A percentile compares a stretch with the other conserved stretches of the same genome.
These are phyloP conservation scores for Drosophila takahashii DNA, from an alignment of 1,140 invertebrate species.

Conservation along the genomic window DNA sequence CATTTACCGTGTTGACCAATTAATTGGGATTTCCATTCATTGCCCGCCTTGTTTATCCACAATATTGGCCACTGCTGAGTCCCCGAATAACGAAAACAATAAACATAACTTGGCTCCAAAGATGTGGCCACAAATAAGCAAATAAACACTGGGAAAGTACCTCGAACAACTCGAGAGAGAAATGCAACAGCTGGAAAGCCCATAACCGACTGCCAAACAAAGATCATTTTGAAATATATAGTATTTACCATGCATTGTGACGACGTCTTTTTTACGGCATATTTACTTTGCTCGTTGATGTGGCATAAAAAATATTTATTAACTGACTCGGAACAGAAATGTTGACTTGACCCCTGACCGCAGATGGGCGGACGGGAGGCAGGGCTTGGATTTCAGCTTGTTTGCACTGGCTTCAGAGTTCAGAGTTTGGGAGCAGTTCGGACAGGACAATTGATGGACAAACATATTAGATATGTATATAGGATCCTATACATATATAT, in stretches of 20 bases:
- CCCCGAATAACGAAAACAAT: slow-evolving; percentile 30
- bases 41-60: slow-evolving; percentile 10
- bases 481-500: slow-evolving; percentile 2
- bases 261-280: slow-evolving; percentile 37
- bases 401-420: slow-evolving; percentile 24
- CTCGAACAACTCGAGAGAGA: slow-evolving; percentile 59
- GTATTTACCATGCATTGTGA: slow-evolving; percentile 35
- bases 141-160: slow-evolving; percentile 37
- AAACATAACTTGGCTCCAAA: slow-evolving; percentile 22
- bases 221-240: slow-evolving; percentile 47
- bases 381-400: slow-evolving; percentile 50
- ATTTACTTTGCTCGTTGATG: slow-evolving; percentile 39
- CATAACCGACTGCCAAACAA: slow-evolving; percentile 58
- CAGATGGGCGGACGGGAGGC: slow-evolving; percentile 2
- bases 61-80: slow-evolving; percentile 14
- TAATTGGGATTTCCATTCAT: slow-evolving; percentile 10
- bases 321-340: slow-evolving; percentile 34
- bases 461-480: slow-evolving; percentile 53
- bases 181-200: slow-evolving; percentile 69
- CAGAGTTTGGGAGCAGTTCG: slow-evolving; percentile 14
- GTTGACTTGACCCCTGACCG: slow-evolving; percentile 27
- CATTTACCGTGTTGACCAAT: not conserved
- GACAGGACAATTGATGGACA: slow-evolving; percentile 62
- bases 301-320: slow-evolving; percentile 56
- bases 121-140: slow-evolving; percentile 38